Base-by-base conservation (phyloP, 2,113 vertebrate species). In the Piprites chloris region DNA sequence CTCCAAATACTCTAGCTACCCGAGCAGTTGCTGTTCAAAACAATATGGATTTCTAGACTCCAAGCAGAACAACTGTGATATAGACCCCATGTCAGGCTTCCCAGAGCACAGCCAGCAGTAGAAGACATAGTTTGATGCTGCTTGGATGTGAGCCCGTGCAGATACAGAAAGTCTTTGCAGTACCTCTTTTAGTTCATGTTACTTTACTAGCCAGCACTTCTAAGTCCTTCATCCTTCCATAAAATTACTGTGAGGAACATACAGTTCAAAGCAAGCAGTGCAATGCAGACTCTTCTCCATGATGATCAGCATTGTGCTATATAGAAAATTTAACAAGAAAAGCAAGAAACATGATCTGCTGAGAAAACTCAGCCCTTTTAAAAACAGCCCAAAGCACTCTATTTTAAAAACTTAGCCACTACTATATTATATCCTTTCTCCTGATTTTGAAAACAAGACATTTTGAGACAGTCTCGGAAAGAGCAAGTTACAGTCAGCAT, bases 251-350 rank as follows among this genome's bases (percentile, higher is more conserved):
- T 23, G 50, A 79, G 32, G 32, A 85, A 50, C 7, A 12, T 3
- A 28, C 0, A 4, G 44, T n/a, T 72, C 10, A 12, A 67, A 10
- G 1, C 37, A 53, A 77, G 8, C 5, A 7, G 20, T 2, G 1
- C 17, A 42, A 67, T 6, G 21, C 4, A 17, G 61, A 68, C 27
- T 53, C 9, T n/a, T 44, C 50, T 68, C 59, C 24, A 33, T 0
- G 0, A 12, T 58, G 27, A 63, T 14, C 4, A 46, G 23, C 21
- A 42, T 0, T n/a, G 19, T 55, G 6, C 15, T 73, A 32, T 2
- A 55, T 1, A 27, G 46, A 16, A 79, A 61, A 21, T 5, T 2
- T 18, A 73, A 30, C 5, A 55, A 61, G 26, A 71, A 85, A 61
- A 71, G 33, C 10, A 39, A 80, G 28, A 30, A 82, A 47, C 4